These are phyloP conservation scores for Crenuchus spilurus DNA, from an alignment of 2,797 vertebrate species.

Conservation along the genomic window DNA sequence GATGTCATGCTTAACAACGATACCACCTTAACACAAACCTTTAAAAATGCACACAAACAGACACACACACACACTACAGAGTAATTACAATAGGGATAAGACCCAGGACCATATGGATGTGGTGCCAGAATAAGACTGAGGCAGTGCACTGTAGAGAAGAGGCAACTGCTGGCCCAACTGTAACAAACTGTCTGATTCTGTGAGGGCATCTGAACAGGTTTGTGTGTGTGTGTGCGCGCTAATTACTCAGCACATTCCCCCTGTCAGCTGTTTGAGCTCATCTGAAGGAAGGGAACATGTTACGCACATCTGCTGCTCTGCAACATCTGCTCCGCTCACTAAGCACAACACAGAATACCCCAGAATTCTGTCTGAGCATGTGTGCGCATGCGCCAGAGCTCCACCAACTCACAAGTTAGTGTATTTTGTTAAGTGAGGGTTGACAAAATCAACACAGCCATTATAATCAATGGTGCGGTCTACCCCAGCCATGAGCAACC, in stretches of 20 bases:
- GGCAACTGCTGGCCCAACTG: background rate
- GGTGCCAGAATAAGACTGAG: background rate
- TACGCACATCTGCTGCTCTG: constrained; percentile 49
- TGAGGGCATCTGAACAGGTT: constrained; percentile 9
- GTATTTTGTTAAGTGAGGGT: too few relatives aligned
- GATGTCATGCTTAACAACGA: too few relatives aligned
- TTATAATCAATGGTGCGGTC: too few relatives aligned
- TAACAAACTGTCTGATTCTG: background rate
- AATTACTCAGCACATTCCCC: constrained; percentile 38
- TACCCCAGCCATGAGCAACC: too few relatives aligned
- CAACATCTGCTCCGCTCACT: constrained; percentile 46
- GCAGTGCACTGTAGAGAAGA: background rate
- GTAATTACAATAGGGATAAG: too few relatives aligned
- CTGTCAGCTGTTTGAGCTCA: constrained; percentile 38
- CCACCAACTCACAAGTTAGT: too few relatives aligned
- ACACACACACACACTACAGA: too few relatives aligned
- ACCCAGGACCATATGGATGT: too few relatives aligned
- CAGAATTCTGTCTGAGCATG: background rate
- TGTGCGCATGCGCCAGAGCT: constrained; percentile 4
- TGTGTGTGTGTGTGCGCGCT: constrained; percentile 26
- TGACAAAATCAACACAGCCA: too few relatives aligned
- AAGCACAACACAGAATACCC: constrained; percentile 11
- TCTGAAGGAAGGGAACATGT: constrained; percentile 30
- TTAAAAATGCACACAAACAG: too few relatives aligned
- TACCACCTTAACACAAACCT: too few relatives aligned